Base-by-base conservation (phyloP, 2,888 invertebrate genomes). In the Sphaeridia pumilis region DNA sequence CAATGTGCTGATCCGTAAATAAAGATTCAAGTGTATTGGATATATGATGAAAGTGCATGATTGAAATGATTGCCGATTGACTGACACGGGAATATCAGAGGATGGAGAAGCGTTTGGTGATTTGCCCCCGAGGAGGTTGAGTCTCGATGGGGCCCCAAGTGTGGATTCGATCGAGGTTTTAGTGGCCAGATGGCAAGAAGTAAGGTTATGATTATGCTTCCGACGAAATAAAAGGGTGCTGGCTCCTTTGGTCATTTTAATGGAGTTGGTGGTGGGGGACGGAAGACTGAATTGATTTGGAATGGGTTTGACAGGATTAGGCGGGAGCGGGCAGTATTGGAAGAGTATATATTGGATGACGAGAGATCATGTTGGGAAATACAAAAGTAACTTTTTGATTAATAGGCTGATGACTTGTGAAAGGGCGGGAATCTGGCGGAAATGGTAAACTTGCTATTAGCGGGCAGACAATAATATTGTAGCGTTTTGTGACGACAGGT, bases 401-500 rank as follows among this genome's bases (percentile, higher is more conserved):
- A 65, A 65, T 65, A 60, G 63, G 58, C 60, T 63, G 65, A 63
- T 63, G 65, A 65, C 60, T 65, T 65, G 65, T 65, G 65, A 65
- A 65, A 61, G 63, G 38, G 27, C 41, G 41, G 26, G 5, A 31
- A 14, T 27, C 44, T 34, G 45, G n/a, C n/a, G n/a, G n/a, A n/a
- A n/a, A n/a, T n/a, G n/a, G n/a, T n/a, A n/a, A n/a, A n/a, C n/a
- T n/a, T n/a, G n/a, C n/a, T n/a, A n/a, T n/a, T n/a, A n/a, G n/a
- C n/a, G n/a, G n/a, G n/a, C n/a, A n/a, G n/a, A n/a, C n/a, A n/a
- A n/a, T n/a, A n/a, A n/a, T n/a, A n/a, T n/a, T n/a, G n/a, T n/a
- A n/a, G n/a, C n/a, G n/a, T n/a, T n/a, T n/a, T n/a, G n/a, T n/a
- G n/a, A n/a, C n/a, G n/a, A n/a, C n/a, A n/a, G n/a, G n/a, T n/a